A percentile compares a stretch with the other conserved stretches of the same genome.
phyloP scores from a whole-genome alignment of 2,113 vertebrate genomes.

The Bujurquina vittata region DNA sequence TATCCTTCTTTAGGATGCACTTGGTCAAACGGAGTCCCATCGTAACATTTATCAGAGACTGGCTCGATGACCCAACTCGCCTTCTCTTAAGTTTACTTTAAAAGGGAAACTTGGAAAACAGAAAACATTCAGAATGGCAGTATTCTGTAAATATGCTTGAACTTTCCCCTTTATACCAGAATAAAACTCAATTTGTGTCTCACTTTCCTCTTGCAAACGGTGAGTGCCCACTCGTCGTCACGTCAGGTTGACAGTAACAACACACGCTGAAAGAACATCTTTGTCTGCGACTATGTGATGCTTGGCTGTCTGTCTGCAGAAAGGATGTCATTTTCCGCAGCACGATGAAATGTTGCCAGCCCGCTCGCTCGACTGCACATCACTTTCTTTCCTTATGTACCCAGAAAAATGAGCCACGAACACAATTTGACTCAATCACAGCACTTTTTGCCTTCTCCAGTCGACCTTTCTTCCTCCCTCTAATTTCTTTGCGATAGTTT shows the following conservation, averaged over 20 bases:
- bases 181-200: slow-evolving; percentile 9
- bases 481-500: slow-evolving; percentile 22
- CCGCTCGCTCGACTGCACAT: slow-evolving; percentile 17
- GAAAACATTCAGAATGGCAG: neutral
- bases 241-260: slow-evolving; percentile 8
- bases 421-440: slow-evolving; percentile 24
- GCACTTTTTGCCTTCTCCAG: neutral
- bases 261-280: neutral
- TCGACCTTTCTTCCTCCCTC: slow-evolving; percentile 3
- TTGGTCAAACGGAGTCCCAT: neutral
- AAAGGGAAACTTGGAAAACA: neutral
- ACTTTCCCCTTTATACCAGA: neutral
- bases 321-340: slow-evolving; percentile 35
- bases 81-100: neutral
- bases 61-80: neutral
- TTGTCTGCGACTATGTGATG: neutral
- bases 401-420: slow-evolving; percentile 9
- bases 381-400: slow-evolving; percentile 10
- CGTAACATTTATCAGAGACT: neutral
- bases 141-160: neutral
- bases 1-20: neutral
- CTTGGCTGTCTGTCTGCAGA: slow-evolving; percentile 11
- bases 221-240: neutral
- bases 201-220: neutral
- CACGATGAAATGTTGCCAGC: slow-evolving; percentile 14